Conservation (phyloP, 2,797 vertebrate genomes). For the Nasua narica region DNA sequence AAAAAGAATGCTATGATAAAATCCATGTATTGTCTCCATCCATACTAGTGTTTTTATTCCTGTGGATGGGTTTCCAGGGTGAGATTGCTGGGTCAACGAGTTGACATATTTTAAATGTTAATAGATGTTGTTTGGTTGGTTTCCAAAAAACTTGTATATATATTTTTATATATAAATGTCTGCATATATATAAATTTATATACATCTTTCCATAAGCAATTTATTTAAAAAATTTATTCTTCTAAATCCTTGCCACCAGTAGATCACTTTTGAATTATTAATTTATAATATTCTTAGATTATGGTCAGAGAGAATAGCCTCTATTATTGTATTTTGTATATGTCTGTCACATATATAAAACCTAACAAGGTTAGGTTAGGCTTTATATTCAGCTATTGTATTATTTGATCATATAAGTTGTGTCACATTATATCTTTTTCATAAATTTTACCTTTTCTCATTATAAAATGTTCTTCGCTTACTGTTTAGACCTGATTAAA, state of each 20-base stretch:
- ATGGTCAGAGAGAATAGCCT: background rate
- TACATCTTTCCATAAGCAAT: background rate
- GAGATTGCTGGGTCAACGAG: background rate
- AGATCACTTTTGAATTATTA: background rate
- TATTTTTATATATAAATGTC: background rate
- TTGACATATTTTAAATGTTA: background rate
- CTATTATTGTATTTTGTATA: background rate
- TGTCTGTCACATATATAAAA: background rate
- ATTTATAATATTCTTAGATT: background rate
- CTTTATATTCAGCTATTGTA: background rate
- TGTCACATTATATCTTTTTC: background rate
- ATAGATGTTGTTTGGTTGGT: background rate
- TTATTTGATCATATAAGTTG: background rate
- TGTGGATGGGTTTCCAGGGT: background rate
- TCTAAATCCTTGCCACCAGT: background rate
- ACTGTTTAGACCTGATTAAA: background rate
- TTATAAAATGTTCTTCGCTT: background rate
- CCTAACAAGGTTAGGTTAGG: background rate
- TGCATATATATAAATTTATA: background rate
- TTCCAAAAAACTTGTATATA: background rate
- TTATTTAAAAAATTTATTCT: background rate
- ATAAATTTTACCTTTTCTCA: background rate
- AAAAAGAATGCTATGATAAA: background rate
- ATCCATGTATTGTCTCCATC: background rate
- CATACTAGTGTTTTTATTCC: background rate